These are phyloP conservation scores for Erebia aethiops DNA, from an alignment of 2,888 invertebrate genomes.

Conservation along the genomic window DNA sequence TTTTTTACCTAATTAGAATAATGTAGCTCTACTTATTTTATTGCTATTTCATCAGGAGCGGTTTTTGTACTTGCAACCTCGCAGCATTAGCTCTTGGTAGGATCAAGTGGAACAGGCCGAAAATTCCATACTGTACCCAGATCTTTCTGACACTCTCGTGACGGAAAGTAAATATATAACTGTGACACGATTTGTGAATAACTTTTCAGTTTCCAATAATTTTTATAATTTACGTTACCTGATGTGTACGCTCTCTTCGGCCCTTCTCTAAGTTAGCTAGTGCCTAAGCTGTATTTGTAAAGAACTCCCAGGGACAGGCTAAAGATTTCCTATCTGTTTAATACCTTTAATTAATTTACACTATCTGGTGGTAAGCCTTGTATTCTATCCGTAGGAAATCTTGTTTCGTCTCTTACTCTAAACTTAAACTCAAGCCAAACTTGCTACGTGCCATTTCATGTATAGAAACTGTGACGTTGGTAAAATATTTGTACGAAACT, in stretches of 20 bases:
- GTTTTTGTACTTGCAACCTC: too few relatives aligned
- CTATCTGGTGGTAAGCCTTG: neutral
- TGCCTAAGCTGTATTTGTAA: slow-evolving; percentile 31
- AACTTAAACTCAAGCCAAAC: slow-evolving; percentile 29
- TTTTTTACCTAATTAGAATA: too few relatives aligned
- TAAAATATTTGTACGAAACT: slow-evolving; percentile 37
- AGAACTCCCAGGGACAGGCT: neutral
- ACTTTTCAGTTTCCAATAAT: too few relatives aligned
- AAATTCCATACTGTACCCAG: too few relatives aligned
- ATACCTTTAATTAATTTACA: neutral
- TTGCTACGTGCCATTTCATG: slow-evolving; percentile 31
- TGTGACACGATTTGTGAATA: too few relatives aligned
- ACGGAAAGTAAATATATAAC: too few relatives aligned
- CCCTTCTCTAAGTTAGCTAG: slow-evolving; percentile 21
- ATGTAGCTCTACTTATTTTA: too few relatives aligned
- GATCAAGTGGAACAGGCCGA: too few relatives aligned
- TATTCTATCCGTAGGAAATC: slow-evolving; percentile 10
- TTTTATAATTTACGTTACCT: neutral
- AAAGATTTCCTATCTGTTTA: slow-evolving; percentile 10
- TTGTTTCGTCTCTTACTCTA: neutral
- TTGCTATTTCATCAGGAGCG: too few relatives aligned
- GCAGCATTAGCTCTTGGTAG: too few relatives aligned
- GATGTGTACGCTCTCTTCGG: slow-evolving; percentile 15
- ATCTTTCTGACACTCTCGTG: too few relatives aligned
- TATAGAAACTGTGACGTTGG: slow-evolving; percentile 26